A percentile compares a stretch with the other conserved stretches of the same genome.
Conservation (phyloP, 2,888 invertebrate genomes). For the Cetonia aurata region DNA sequence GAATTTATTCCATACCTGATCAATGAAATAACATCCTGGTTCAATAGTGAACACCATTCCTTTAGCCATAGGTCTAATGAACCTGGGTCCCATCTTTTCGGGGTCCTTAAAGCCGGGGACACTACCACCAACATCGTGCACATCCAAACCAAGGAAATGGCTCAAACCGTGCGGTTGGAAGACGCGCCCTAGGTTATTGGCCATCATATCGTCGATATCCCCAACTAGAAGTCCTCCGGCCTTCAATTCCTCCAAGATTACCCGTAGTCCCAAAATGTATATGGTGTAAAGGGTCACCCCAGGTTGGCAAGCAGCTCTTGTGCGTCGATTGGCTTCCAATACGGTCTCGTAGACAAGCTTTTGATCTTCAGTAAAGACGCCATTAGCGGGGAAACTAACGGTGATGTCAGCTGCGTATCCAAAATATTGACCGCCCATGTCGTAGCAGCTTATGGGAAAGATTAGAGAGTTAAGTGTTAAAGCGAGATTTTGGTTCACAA, state of each 20-base stretch:
- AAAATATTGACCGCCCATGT: slow-evolving; percentile 98
- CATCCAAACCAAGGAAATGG: slow-evolving; percentile 94
- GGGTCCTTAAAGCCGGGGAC: slow-evolving; percentile 73
- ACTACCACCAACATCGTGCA: slow-evolving; percentile 98
- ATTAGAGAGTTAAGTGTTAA: no score
- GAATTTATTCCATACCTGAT: slow-evolving; percentile 69
- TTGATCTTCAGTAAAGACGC: slow-evolving; percentile 93
- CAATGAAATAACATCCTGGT: slow-evolving; percentile 98
- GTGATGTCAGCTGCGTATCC: slow-evolving; percentile 98
- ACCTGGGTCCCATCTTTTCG: slow-evolving; percentile 76
- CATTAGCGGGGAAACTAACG: slow-evolving; percentile 94
- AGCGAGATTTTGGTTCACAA: no score
- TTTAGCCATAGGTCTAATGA: slow-evolving; percentile 79
- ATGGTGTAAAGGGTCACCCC: slow-evolving; percentile 94
- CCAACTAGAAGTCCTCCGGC: slow-evolving; percentile 83
- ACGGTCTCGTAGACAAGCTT: slow-evolving; percentile 93
- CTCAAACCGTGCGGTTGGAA: slow-evolving; percentile 98
- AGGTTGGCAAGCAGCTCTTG: slow-evolving; percentile 84
- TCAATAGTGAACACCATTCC: slow-evolving; percentile 97
- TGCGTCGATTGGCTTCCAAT: slow-evolving; percentile 84
- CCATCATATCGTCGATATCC: slow-evolving; percentile 79
- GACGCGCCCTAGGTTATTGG: slow-evolving; percentile 81
- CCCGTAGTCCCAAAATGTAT: slow-evolving; percentile 84
- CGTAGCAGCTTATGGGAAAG: slow-evolving; percentile 79
- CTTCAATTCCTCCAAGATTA: slow-evolving; percentile 81